Evolutionary conservation across 2,888 invertebrate species (phyloP).

Genomic region (Temnothorax ravouxi): DNA sequence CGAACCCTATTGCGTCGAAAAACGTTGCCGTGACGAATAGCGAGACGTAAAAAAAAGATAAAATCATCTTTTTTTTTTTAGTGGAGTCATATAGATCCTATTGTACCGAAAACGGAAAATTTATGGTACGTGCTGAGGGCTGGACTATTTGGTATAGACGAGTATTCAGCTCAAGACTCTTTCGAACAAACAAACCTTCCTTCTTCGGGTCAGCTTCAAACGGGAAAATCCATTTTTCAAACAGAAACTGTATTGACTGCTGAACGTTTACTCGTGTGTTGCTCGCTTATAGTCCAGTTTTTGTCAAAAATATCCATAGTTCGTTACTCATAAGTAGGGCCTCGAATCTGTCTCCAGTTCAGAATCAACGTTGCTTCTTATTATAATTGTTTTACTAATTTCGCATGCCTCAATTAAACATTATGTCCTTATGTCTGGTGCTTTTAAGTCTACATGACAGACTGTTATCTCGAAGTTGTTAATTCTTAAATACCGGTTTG

Average conservation of each 20-base stretch:
- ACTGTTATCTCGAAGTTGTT: neutral
- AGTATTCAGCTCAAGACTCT: constrained; percentile 13
- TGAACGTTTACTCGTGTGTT: neutral
- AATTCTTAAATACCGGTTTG: neutral
- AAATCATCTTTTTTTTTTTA: constrained; percentile 6
- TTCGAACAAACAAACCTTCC: constrained; percentile 37
- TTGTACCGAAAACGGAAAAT: constrained; percentile 20
- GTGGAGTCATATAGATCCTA: neutral
- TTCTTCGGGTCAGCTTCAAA: constrained; percentile 6
- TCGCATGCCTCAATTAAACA: neutral
- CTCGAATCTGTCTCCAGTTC: no score
- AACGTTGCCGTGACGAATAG: constrained; percentile 7
- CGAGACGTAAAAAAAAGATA: constrained; percentile 8
- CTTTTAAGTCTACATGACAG: neutral
- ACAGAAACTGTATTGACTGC: neutral
- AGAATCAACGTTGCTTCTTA: neutral
- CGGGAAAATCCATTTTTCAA: constrained; percentile 13
- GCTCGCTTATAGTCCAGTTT: neutral
- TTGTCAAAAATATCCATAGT: neutral
- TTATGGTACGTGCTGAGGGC: constrained; percentile 12
- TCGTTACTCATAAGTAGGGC: neutral
- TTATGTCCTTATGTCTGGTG: no score
- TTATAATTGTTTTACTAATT: neutral
- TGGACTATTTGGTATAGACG: neutral
- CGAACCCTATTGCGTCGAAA: neutral